A percentile compares a stretch with the other conserved stretches of the same genome.
phyloP scores from a whole-genome alignment of 2,888 invertebrate species.

The Encarsia formosa region DNA sequence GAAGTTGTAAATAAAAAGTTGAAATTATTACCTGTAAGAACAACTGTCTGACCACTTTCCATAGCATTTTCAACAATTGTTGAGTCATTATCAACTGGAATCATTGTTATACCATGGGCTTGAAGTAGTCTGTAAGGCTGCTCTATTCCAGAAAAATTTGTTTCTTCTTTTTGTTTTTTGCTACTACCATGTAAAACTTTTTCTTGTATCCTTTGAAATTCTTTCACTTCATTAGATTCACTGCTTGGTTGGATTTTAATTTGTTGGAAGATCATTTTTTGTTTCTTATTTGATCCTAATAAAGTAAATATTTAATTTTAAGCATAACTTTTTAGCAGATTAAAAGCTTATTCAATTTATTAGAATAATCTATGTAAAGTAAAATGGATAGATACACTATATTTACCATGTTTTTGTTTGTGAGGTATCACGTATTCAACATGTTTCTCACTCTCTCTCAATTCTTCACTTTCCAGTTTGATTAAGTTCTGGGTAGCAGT shows the following conservation, averaged over 20 bases:
- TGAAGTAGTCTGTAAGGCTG: conserved; percentile 68
- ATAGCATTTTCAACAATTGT: conserved; percentile 74
- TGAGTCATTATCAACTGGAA: conserved; percentile 68
- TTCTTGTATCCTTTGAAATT: conserved; percentile 27
- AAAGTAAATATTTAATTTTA: neutral
- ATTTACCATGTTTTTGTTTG: conserved; percentile 30
- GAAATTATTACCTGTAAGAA: conserved; percentile 63
- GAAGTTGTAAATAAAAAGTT: conserved; percentile 4
- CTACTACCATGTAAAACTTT: conserved; percentile 28
- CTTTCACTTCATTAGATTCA: conserved; percentile 41
- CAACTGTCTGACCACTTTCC: conserved; percentile 80
- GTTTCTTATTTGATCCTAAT: conserved; percentile 40
- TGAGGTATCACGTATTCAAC: conserved; percentile 37
- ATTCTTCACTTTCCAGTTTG: conserved; percentile 41
- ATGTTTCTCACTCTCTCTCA: conserved; percentile 36
- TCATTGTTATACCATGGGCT: conserved; percentile 82
- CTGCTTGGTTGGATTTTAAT: conserved; percentile 38
- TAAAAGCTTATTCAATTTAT: neutral
- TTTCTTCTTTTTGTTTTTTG: conserved; percentile 41
- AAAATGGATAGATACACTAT: too few species aligned
- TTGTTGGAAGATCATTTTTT: conserved; percentile 44
- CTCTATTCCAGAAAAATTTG: conserved; percentile 37
- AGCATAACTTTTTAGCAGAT: neutral
- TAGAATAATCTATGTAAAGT: neutral
- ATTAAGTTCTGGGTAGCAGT: conserved; percentile 46